Evolutionary conservation across 2,888 invertebrate genomes (phyloP).

Genomic region (Melanophora roralis): DNA sequence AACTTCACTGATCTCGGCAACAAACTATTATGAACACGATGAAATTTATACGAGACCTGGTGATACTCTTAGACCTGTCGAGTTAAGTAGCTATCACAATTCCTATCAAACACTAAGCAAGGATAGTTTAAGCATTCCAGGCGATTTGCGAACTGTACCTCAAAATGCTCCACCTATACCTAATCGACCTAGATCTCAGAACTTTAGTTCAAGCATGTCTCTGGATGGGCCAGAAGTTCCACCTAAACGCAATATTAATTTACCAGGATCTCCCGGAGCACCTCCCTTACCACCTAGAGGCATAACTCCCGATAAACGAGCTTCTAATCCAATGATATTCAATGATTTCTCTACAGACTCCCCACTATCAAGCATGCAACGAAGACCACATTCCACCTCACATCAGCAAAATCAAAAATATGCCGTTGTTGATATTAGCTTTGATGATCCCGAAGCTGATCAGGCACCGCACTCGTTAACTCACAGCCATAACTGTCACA

Average conservation of each 20-base stretch:
- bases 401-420: slow-evolving; percentile 75
- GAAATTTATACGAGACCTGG: slow-evolving; percentile 86
- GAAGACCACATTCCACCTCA: slow-evolving; percentile 68
- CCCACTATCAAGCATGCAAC: slow-evolving; percentile 64
- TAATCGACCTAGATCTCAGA: slow-evolving; percentile 60
- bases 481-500: slow-evolving; percentile 66
- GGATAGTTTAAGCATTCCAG: slow-evolving; percentile 68
- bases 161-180: slow-evolving; percentile 57
- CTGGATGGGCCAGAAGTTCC: slow-evolving; percentile 78
- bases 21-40: slow-evolving; percentile 80
- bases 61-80: slow-evolving; percentile 73
- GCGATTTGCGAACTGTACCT: slow-evolving; percentile 46
- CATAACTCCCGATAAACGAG: slow-evolving; percentile 78
- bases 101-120: slow-evolving; percentile 75
- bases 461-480: slow-evolving; percentile 69
- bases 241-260: slow-evolving; percentile 77
- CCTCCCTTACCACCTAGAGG: slow-evolving; percentile 90
- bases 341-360: slow-evolving; percentile 72
- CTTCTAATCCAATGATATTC: slow-evolving; percentile 76
- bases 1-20: slow-evolving; percentile 52
- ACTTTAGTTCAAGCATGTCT: slow-evolving; percentile 81
- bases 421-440: slow-evolving; percentile 78
- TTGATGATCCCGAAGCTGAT: slow-evolving; percentile 77
- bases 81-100: slow-evolving; percentile 65
- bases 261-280: slow-evolving; percentile 79